Evolutionary conservation across 2,113 vertebrate genomes (phyloP), one percentile per base, ranked within the genome.

Genomic region (Lichenostomus cassidix): DNA sequence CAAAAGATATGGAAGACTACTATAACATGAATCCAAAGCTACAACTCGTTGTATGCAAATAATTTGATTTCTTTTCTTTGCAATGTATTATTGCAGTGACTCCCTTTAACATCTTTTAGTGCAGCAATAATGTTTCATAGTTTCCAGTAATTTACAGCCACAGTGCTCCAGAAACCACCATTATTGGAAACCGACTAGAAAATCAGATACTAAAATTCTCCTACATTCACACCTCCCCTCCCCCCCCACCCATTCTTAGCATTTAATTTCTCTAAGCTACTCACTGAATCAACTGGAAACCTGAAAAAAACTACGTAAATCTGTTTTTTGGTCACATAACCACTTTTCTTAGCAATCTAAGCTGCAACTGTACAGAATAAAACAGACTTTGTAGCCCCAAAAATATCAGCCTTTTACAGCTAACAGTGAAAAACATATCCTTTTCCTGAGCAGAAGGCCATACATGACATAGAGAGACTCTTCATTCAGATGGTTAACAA

Each of bases 211-310:
- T 50, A 71, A 71, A 46, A 62, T 64, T 88, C 31, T 77, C 25
- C 22, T n/a, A 15, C 5, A 1, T 17, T 22, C n/a, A n/a, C n/a
- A n/a, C n/a, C n/a, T n/a, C n/a, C n/a, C n/a, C n/a, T n/a, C 67
- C 46, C 44, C 15, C 8, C 3, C 8, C 20, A 42, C 37, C 37
- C 37, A 37, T 37, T 37, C 8, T 39, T 27, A 8, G 37, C 14
- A 70, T 82, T 91, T 70, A 74, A 94, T 64, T 90, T 73, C 93
- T 78, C 65, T 94, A 70, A 84, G 52, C 17, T 88, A 41, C 31
- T 41, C 63, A 76, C 44, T 53, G 56, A 92, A 84, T 31, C 46
- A 77, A 60, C 52, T 33, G 35, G 85, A 79, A 67, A 88, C 53
- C 42, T 62, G 58, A 65, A 65, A 83, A 92, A 65, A 35, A 91